Conservation (phyloP, 2,888 invertebrate species). For the Rhimphoctona megacephalus region DNA sequence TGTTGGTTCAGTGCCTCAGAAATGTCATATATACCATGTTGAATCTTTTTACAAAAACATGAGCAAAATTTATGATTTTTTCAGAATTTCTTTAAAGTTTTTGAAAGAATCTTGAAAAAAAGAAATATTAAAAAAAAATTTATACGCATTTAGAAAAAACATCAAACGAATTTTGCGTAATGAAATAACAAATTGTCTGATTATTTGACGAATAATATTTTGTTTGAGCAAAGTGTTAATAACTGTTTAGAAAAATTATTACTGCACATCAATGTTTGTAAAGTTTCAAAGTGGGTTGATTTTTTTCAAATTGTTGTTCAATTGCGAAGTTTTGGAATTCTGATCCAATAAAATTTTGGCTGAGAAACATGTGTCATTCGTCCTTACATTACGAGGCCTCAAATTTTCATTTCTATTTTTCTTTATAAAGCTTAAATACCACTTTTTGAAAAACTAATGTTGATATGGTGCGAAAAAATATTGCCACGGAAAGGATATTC, state of each 20-base stretch:
- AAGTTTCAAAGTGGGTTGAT: not conserved
- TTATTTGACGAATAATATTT: not conserved
- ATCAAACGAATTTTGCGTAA: too few species aligned
- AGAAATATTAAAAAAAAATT: too few species aligned
- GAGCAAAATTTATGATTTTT: not conserved
- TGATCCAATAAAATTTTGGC: not conserved
- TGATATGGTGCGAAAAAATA: not conserved
- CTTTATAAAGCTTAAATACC: not conserved
- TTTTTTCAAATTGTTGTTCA: not conserved
- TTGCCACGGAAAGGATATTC: not conserved
- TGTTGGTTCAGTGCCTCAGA: too few species aligned
- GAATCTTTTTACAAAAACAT: too few species aligned
- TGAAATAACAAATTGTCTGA: too few species aligned
- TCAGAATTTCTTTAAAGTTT: not conserved
- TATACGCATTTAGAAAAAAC: too few species aligned
- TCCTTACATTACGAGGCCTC: not conserved
- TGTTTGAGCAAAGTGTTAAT: not conserved
- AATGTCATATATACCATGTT: too few species aligned
- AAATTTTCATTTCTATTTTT: not conserved
- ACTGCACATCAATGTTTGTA: not conserved
- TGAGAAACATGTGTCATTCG: not conserved
- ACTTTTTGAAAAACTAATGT: not conserved
- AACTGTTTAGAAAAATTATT: not conserved
- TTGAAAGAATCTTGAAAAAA: not conserved
- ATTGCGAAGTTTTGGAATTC: not conserved